These are phyloP conservation scores for Dicycla oo DNA, from an alignment of 2,888 invertebrate species.

Conservation along the genomic window DNA sequence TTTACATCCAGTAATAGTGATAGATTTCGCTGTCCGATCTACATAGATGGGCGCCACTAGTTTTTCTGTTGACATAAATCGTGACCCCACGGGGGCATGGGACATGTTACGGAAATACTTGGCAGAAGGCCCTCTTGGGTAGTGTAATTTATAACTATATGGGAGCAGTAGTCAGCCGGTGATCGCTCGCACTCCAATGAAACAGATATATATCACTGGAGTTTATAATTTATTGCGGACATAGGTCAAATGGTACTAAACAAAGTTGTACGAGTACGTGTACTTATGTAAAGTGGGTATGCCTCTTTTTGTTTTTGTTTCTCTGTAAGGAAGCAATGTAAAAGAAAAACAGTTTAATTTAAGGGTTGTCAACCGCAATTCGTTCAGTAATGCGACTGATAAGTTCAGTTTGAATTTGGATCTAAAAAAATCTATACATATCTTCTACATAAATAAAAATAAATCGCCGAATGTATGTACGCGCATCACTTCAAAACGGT, in stretches of 20 bases:
- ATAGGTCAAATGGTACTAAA: conserved; percentile 63
- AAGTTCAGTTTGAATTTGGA: background rate
- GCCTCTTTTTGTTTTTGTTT: conserved; percentile 15
- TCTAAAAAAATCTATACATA: background rate
- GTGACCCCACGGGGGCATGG: conserved; percentile 69
- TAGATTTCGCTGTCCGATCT: conserved; percentile 62
- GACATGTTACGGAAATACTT: conserved; percentile 79
- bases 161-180: conserved; percentile 55
- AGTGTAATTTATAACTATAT: conserved; percentile 81
- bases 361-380: background rate
- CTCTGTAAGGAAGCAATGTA: background rate
- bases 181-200: conserved; percentile 64
- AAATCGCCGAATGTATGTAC: no score
- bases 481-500: no score
- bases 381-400: background rate
- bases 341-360: background rate
- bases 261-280: conserved; percentile 52
- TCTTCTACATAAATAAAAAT: no score
- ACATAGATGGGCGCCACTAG: conserved; percentile 72
- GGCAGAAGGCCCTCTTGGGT: conserved; percentile 80
- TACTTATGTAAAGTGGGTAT: conserved; percentile 42
- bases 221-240: conserved; percentile 65
- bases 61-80: conserved; percentile 87
- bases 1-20: conserved; percentile 60
- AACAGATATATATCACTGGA: conserved; percentile 65